These are phyloP conservation scores for Dendrolimus kikuchii DNA, from an alignment of 1,140 invertebrate species.

Conservation along the genomic window DNA sequence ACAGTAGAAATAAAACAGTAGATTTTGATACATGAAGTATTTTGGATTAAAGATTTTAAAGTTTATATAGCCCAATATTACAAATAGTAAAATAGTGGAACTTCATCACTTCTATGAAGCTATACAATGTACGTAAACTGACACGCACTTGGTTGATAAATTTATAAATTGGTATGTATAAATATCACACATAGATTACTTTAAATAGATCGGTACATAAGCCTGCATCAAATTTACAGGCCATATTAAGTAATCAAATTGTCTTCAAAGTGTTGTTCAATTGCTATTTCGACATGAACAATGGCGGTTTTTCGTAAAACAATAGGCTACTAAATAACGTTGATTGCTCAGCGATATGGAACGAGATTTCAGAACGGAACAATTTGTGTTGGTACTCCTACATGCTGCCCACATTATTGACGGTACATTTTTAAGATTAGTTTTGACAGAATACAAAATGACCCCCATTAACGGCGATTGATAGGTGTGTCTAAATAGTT, in stretches of 20 bases:
- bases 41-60: too few species aligned
- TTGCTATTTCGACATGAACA: conserved; percentile 33
- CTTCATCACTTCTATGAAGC: too few species aligned
- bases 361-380: conserved; percentile 33
- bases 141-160: too few species aligned
- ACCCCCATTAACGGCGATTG: conserved; percentile 8
- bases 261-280: conserved; percentile 10
- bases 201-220: too few species aligned
- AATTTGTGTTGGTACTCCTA: conserved; percentile 35
- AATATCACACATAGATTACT: too few species aligned
- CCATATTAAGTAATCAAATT: conserved; percentile 2
- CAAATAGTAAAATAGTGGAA: too few species aligned
- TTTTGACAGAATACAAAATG: conserved; percentile 17
- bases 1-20: too few species aligned
- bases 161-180: too few species aligned
- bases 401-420: conserved; percentile 18
- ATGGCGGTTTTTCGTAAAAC: conserved; percentile 32
- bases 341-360: conserved; percentile 29
- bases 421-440: conserved; percentile 15
- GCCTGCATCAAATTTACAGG: too few species aligned
- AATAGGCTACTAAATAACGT: conserved; percentile 33
- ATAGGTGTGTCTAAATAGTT: conserved; percentile 16
- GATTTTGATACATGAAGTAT: too few species aligned
- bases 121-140: too few species aligned
- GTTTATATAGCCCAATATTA: too few species aligned